A percentile compares a stretch with the other conserved stretches of the same genome.
These are phyloP conservation scores for Priocnemis perturbator DNA, from an alignment of 2,888 invertebrate genomes.

Conservation along the genomic window DNA sequence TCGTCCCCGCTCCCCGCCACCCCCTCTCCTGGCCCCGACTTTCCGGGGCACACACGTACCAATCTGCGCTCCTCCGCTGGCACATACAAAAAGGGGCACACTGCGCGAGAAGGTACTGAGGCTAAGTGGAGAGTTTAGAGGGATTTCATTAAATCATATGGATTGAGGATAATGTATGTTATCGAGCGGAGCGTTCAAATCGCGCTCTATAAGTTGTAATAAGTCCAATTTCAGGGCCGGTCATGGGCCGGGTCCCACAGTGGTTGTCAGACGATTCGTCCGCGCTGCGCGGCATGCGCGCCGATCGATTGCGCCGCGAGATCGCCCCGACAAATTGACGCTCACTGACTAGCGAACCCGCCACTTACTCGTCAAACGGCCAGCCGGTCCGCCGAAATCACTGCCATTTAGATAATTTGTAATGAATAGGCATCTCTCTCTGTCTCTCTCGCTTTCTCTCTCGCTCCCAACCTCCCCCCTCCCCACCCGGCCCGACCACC, in stretches of 20 bases:
- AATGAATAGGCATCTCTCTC: slow-evolving; percentile 77
- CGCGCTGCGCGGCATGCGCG: not conserved
- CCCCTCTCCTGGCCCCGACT: slow-evolving; percentile 5
- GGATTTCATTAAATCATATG: slow-evolving; percentile 76
- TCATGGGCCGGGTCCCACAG: slow-evolving; percentile 71
- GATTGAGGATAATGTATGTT: slow-evolving; percentile 75
- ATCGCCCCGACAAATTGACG: slow-evolving; percentile 43
- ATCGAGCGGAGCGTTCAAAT: slow-evolving; percentile 75
- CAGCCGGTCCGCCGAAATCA: slow-evolving; percentile 76
- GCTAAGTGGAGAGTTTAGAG: slow-evolving; percentile 75
- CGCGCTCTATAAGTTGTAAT: slow-evolving; percentile 76
- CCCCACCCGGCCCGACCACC: not conserved
- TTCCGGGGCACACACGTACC: slow-evolving; percentile 36
- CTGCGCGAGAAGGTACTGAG: slow-evolving; percentile 68
- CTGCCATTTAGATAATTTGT: slow-evolving; percentile 80
- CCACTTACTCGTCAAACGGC: slow-evolving; percentile 75
- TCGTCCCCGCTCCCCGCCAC: slow-evolving; percentile 13
- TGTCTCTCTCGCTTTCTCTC: slow-evolving; percentile 45
- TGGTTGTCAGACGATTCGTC: slow-evolving; percentile 61
- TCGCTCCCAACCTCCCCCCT: slow-evolving; percentile 16
- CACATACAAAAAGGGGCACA: slow-evolving; percentile 31
- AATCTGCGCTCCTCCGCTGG: slow-evolving; percentile 30
- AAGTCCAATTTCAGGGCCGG: slow-evolving; percentile 75
- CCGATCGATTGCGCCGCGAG: not conserved
- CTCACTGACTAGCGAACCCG: slow-evolving; percentile 71